Percentiles rank a stretch among this genome's conserved stretches.
Evolutionary conservation across 1,140 invertebrate species (phyloP).

Genomic region (Drosophila subpulchrella): DNA sequence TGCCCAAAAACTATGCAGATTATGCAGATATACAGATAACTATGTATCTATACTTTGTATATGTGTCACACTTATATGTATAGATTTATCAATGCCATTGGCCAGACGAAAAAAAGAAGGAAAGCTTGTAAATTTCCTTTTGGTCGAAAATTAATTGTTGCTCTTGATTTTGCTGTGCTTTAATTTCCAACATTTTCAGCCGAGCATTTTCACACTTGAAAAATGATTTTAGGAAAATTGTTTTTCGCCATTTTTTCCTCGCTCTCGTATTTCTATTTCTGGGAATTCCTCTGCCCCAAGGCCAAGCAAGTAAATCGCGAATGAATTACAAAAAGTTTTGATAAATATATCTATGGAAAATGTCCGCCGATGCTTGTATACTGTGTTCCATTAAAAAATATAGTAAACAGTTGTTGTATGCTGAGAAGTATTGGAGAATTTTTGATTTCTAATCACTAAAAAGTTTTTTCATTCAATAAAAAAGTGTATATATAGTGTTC

Average conservation of each 20-base stretch:
- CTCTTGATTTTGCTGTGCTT: constrained; percentile 19
- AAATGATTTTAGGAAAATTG: constrained; percentile 22
- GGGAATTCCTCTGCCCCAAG: constrained; percentile 14
- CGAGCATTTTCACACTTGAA: constrained; percentile 46
- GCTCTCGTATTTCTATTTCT: constrained; percentile 22
- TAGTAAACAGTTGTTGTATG: too few relatives aligned
- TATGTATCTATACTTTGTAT: neutral
- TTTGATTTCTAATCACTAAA: too few relatives aligned
- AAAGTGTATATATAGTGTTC: too few relatives aligned
- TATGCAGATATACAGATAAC: constrained; percentile 16
- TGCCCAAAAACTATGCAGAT: constrained; percentile 32
- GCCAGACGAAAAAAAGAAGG: neutral
- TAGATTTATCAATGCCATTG: constrained; percentile 46
- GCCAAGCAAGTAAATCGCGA: constrained; percentile 32
- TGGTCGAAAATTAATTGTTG: constrained; percentile 37
- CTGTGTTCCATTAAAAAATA: too few relatives aligned
- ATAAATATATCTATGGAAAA: constrained; percentile 7
- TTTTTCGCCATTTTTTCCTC: neutral
- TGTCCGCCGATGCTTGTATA: neutral
- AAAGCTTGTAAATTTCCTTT: constrained; percentile 26
- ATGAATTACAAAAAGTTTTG: constrained; percentile 19
- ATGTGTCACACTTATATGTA: constrained; percentile 12
- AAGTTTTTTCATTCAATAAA: neutral
- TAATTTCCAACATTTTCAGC: constrained; percentile 17
- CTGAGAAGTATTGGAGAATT: too few relatives aligned